Conservation (phyloP, 2,888 invertebrate species). For the Lamproptera curius region DNA sequence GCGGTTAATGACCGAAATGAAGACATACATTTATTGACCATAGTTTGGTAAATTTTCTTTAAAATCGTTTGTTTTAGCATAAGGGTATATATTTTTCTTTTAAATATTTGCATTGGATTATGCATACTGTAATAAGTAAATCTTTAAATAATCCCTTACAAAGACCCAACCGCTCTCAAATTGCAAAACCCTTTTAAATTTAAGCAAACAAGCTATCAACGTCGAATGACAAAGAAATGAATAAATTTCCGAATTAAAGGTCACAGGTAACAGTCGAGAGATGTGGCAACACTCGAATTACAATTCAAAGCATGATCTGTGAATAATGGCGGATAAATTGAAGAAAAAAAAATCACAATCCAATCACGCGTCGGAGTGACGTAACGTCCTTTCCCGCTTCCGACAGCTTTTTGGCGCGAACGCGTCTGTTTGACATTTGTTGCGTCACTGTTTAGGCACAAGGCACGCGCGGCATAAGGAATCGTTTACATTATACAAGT, state of each 20-base stretch:
- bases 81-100: too few species aligned
- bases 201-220: background rate
- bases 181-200: background rate
- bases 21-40: too few species aligned
- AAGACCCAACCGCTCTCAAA: background rate
- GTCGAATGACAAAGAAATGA: background rate
- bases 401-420: slow-evolving; percentile 13
- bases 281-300: background rate
- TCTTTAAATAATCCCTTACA: too few species aligned
- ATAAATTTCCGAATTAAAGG: background rate
- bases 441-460: slow-evolving; percentile 5
- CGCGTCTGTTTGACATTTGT: slow-evolving; percentile 3
- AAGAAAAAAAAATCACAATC: slow-evolving; percentile 7
- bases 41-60: too few species aligned
- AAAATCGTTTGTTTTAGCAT: too few species aligned
- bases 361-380: slow-evolving; percentile 7
- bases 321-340: background rate
- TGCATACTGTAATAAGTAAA: too few species aligned
- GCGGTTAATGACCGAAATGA: too few species aligned
- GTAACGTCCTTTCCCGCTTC: slow-evolving; percentile 14
- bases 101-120: too few species aligned
- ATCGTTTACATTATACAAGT: too few species aligned
- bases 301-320: background rate
- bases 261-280: too few species aligned
- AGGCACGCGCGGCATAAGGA: too few species aligned